Evolutionary conservation across 2,797 vertebrate species (phyloP), one percentile per base, ranked within the genome.

Genomic region (Alcedo quadribrachys): DNA sequence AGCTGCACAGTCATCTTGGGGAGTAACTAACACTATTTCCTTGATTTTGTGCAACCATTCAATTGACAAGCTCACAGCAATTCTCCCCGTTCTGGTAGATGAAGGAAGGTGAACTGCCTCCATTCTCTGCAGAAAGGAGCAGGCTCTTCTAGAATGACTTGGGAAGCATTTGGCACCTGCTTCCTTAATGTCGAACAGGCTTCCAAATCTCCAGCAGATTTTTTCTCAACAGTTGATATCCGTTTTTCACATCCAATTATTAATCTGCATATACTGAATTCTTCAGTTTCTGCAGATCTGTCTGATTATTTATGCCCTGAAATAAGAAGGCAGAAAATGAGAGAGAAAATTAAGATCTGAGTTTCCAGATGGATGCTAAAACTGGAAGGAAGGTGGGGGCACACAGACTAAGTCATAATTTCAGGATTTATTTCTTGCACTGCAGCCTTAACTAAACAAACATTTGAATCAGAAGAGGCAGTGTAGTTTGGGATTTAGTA

Each of bases 351-450:
- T 17, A 89, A 90, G 79, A 87, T 87, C 66, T 85, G 76, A 92
- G 37, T 85, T 95, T 86, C 84, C 94, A 96, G 89, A 92, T 85
- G 90, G 93, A 89, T 85, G 67, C 88, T 87, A 90, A 94, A 96
- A 90, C 57, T 25, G 22, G 65, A 81, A 86, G 54, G 61, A 73
- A 86, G 40, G 57, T 76, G 65, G 62, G 30, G 50, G 65, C 75
- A 78, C 12, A n/a, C 13, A 78, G 50, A 60, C n/a, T 68, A 73
- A 53, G 6, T 73, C 69, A 71, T 63, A 89, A 92, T 90, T 63
- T 94, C 67, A 81, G 42, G 65, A 73, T 87, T 91, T 95, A 67
- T 87, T 93, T 87, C 80, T 83, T 73, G 33, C 57, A 67, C 55
- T 86, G 60, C 69, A 86, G 84, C 37, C 51, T 75, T 69, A 79